These are phyloP conservation scores for Tipula unca DNA, from an alignment of 2,888 invertebrate genomes.

Conservation along the genomic window DNA sequence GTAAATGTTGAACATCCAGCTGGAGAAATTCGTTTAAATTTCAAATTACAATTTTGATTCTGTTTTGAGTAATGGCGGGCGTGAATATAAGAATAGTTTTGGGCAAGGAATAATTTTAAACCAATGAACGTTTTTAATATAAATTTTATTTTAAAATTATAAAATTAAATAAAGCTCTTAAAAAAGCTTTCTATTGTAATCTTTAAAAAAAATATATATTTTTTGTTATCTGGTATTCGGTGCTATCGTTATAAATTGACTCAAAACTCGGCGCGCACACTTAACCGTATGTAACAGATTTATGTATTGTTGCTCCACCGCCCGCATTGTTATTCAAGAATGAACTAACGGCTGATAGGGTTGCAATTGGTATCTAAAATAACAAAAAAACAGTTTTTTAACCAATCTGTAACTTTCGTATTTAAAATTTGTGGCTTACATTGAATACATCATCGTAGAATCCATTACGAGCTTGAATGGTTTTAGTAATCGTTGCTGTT, in stretches of 20 bases:
- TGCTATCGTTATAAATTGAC: no score
- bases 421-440: constrained; percentile 41
- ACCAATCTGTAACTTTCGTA: neutral
- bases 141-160: no score
- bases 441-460: constrained; percentile 50
- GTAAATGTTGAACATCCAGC: no score
- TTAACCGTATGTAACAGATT: neutral
- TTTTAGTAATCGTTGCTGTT: neutral
- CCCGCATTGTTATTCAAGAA: constrained; percentile 48
- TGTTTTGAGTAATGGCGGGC: no score
- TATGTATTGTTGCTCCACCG: neutral
- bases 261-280: neutral
- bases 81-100: no score
- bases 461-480: neutral
- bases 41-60: no score
- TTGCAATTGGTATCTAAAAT: constrained; percentile 57
- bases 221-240: no score
- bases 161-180: no score
- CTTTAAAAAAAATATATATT: neutral
- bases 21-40: no score
- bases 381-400: neutral
- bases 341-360: constrained; percentile 55
- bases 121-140: no score
- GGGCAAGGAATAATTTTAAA: no score
- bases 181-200: neutral